A percentile compares a stretch with the other conserved stretches of the same genome.
Conservation (phyloP, 2,888 invertebrate genomes). For the Eristalis tenax region DNA sequence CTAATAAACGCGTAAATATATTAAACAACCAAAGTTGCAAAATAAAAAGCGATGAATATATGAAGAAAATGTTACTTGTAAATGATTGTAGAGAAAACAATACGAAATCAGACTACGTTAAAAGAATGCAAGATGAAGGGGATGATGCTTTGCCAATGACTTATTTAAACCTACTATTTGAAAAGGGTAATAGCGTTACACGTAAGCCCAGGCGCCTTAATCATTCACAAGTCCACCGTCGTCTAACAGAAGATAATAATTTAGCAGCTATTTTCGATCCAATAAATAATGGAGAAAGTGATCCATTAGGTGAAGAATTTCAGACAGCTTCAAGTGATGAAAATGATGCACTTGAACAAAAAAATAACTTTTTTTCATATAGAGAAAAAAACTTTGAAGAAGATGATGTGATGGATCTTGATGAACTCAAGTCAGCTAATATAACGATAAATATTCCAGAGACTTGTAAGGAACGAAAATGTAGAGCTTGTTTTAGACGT, state of each 20-base stretch:
- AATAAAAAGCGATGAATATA: constrained; percentile 73
- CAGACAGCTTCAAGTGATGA: constrained; percentile 78
- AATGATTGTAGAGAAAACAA: constrained; percentile 67
- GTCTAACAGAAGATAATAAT: constrained; percentile 48
- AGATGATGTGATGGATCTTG: constrained; percentile 80
- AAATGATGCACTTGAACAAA: constrained; percentile 74
- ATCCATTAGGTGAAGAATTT: constrained; percentile 75
- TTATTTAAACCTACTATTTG: constrained; percentile 77
- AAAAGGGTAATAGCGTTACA: constrained; percentile 74
- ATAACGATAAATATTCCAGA: constrained; percentile 80
- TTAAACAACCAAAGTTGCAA: constrained; percentile 70
- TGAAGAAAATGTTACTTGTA: constrained; percentile 71
- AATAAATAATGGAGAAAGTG: constrained; percentile 44
- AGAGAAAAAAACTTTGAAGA: constrained; percentile 80
- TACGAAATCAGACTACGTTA: neutral
- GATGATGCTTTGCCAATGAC: constrained; percentile 73
- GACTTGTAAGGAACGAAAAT: constrained; percentile 80
- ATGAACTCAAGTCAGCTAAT: constrained; percentile 76
- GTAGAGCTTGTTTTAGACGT: constrained; percentile 78
- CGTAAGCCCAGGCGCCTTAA: constrained; percentile 31
- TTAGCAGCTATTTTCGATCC: constrained; percentile 52
- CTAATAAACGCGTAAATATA: constrained; percentile 74
- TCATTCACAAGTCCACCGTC: constrained; percentile 34
- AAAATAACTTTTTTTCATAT: constrained; percentile 78
- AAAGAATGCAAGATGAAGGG: constrained; percentile 36